Percentiles rank a stretch among this genome's conserved stretches.
Evolutionary conservation across 2,113 vertebrate species (phyloP).

Genomic region (Notarius lentiginosus): DNA sequence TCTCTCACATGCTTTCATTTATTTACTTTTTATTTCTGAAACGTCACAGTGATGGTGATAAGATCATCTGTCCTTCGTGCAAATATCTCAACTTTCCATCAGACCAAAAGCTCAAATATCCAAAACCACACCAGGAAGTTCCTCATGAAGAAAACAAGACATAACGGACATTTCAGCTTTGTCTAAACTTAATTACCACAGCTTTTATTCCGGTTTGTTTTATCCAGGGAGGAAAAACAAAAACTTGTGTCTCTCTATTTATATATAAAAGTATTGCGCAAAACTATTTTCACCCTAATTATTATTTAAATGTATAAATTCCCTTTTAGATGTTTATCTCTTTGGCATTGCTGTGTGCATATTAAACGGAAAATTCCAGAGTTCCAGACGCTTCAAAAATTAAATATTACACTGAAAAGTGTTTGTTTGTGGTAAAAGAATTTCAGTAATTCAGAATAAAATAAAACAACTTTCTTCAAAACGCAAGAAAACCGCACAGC

Average conservation of each 20-base stretch:
- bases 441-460: background rate
- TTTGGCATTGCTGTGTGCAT: background rate
- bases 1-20: background rate
- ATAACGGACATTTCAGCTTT: background rate
- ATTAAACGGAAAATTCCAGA: background rate
- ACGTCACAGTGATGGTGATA: background rate
- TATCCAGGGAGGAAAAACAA: background rate
- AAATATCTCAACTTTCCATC: background rate
- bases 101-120: background rate
- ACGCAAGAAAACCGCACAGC: background rate
- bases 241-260: background rate
- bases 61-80: background rate
- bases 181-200: no score
- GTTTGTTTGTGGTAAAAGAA: background rate
- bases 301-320: background rate
- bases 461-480: background rate
- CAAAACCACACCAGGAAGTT: conserved; percentile 25
- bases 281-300: background rate
- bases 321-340: background rate
- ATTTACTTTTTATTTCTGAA: conserved; percentile 11
- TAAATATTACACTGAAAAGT: background rate
- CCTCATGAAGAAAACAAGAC: background rate
- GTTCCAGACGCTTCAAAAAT: background rate
- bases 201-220: background rate
- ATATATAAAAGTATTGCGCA: background rate